Conservation (phyloP, 92 coral and sea anemone species). For the Siderastrea radians region DNA sequence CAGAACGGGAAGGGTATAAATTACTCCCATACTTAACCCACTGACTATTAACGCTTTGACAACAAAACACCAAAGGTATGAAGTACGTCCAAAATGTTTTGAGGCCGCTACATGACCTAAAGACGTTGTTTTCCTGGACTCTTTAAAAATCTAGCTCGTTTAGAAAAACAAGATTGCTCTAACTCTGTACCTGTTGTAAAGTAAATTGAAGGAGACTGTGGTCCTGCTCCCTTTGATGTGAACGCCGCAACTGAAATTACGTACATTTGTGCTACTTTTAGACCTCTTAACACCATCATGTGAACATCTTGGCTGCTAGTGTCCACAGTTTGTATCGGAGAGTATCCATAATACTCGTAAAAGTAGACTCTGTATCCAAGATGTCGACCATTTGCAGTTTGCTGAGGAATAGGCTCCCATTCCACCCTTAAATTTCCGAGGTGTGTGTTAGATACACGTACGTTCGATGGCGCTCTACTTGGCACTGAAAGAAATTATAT, state of each 20-base stretch:
- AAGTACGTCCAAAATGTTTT: too few relatives aligned
- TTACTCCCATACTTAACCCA: too few relatives aligned
- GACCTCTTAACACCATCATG: not conserved
- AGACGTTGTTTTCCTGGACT: too few relatives aligned
- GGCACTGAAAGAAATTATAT: slow-evolving; percentile 1
- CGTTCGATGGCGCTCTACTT: not conserved
- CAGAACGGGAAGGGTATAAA: too few relatives aligned
- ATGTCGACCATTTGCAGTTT: not conserved
- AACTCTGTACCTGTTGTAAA: not conserved
- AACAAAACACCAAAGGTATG: too few relatives aligned
- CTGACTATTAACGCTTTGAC: too few relatives aligned
- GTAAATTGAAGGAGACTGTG: not conserved
- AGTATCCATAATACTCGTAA: not conserved
- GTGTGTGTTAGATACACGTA: not conserved
- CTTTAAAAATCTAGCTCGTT: too few relatives aligned
- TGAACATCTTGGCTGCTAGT: slow-evolving; percentile 2
- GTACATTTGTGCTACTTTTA: not conserved
- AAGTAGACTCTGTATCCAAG: slow-evolving; percentile 23
- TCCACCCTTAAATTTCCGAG: not conserved
- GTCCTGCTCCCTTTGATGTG: not conserved
- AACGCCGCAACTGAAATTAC: not conserved
- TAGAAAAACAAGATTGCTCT: too few relatives aligned
- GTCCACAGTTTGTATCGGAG: not conserved
- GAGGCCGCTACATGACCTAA: too few relatives aligned
- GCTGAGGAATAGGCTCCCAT: slow-evolving; percentile 14